These are phyloP conservation scores for Pseudomyrmex dendroicus DNA, from an alignment of 1,140 invertebrate species.

Conservation along the genomic window DNA sequence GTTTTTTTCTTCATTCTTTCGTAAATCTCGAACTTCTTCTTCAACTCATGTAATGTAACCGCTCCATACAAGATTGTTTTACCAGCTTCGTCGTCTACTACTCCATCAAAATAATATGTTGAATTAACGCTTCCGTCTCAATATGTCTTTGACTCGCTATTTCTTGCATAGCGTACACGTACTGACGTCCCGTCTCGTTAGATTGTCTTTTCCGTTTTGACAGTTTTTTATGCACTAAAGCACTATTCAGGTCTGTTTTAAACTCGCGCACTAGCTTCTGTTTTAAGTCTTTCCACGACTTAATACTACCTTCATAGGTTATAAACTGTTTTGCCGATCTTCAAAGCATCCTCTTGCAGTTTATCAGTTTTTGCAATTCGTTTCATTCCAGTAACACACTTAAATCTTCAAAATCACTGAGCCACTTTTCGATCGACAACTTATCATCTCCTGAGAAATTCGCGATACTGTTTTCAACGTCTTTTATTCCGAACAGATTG, in stretches of 20 bases:
- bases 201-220: background rate
- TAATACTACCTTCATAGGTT: too few species aligned
- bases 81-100: background rate
- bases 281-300: too few species aligned
- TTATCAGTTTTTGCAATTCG: too few species aligned
- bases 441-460: too few species aligned
- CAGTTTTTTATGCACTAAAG: background rate
- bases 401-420: too few species aligned
- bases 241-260: background rate
- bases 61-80: constrained; percentile 7
- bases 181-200: background rate
- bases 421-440: too few species aligned
- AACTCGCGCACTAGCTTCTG: too few species aligned
- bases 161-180: background rate
- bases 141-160: background rate
- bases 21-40: background rate
- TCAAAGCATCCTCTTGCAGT: too few species aligned
- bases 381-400: too few species aligned
- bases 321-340: too few species aligned
- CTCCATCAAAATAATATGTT: background rate
- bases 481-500: too few species aligned
- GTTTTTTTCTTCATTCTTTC: background rate
- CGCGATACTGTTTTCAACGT: too few species aligned
- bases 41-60: background rate
- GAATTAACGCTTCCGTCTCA: background rate